Percentiles rank a stretch among this genome's conserved stretches.
These are phyloP conservation scores for Gambusia yucatana DNA, from an alignment of 2,797 vertebrate species.

Conservation along the genomic window DNA sequence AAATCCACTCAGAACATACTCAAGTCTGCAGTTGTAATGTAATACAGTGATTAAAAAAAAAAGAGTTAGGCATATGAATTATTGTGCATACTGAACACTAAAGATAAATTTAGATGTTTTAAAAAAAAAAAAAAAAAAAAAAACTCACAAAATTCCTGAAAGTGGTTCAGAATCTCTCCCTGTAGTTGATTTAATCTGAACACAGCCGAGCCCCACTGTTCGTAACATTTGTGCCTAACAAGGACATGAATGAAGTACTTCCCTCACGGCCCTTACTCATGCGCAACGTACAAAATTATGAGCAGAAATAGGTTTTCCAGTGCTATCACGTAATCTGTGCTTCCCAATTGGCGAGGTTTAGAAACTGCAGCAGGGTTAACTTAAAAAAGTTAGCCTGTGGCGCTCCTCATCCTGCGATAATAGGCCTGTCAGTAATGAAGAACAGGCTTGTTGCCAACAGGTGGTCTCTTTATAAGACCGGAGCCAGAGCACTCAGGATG, in stretches of 20 bases:
- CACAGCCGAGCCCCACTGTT: constrained; percentile 37
- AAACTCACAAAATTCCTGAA: constrained; percentile 19
- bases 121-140: constrained; percentile 29
- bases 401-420: constrained; percentile 82
- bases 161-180: constrained; percentile 41
- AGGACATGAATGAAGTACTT: constrained; percentile 55
- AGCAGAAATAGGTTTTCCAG: constrained; percentile 53
- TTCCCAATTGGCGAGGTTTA: constrained; percentile 53
- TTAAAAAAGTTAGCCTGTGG: constrained; percentile 83
- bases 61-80: too few species aligned
- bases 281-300: constrained; percentile 56
- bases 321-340: constrained; percentile 44
- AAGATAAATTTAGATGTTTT: constrained; percentile 57
- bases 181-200: constrained; percentile 33
- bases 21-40: not conserved
- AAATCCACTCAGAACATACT: not conserved
- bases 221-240: constrained; percentile 62
- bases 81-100: constrained; percentile 11
- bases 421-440: constrained; percentile 84
- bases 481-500: constrained; percentile 92
- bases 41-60: not conserved
- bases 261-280: constrained; percentile 48
- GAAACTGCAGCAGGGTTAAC: constrained; percentile 81
- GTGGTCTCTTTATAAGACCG: constrained; percentile 98
- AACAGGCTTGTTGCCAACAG: constrained; percentile 92